Base-by-base conservation (phyloP, 2,113 vertebrate species). In the Bubo bubo region DNA sequence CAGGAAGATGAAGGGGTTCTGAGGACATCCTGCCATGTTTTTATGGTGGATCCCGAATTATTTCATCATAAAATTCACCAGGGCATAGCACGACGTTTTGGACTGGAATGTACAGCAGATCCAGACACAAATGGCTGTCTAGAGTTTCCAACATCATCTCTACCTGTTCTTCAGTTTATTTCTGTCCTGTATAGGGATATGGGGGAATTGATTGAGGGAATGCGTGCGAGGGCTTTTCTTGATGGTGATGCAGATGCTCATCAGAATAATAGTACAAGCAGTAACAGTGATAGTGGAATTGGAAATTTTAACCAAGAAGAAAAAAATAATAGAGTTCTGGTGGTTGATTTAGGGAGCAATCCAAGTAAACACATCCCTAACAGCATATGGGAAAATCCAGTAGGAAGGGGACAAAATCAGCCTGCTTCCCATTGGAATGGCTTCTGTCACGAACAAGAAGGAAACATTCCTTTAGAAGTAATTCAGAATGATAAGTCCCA, bases 21-120 rank as follows among this genome's bases (percentile, higher is more conserved):
- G 96, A 98, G 99, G 93, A 99, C 99, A 4, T 99, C 99, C 62
- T 99, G 99, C 90, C 99, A 99, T 3, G 99, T 99, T 76, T 99
- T 99, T 91, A 99, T 99, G 91, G 99, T 99, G 96, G 99, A 99
- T 86, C 99, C 99, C 1, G 99, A 99, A 86, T 97, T 99, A 32
- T 99, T 99, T 96, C 98, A 98, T 75, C 99, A 99, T 96, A 99
- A 99, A 98, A 98, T 99, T 86, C 99, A 99, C 87, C 98, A 98
- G 66, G 98, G 99, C 28, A 98, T 99, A 8, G 98, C 99, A 12
- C 97, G 98, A 47, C 98, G 99, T 41, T 99, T 99, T 60, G 99
- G 99, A 53, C 98, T 99, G 52, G 98, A 98, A 86, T 99, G 99
- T 89, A 99, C 99, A 5, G 99, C 99, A 0, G 99, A 99, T 97